These are phyloP conservation scores for Sycobia sp. DNA, from an alignment of 1,140 invertebrate genomes.

Conservation along the genomic window DNA sequence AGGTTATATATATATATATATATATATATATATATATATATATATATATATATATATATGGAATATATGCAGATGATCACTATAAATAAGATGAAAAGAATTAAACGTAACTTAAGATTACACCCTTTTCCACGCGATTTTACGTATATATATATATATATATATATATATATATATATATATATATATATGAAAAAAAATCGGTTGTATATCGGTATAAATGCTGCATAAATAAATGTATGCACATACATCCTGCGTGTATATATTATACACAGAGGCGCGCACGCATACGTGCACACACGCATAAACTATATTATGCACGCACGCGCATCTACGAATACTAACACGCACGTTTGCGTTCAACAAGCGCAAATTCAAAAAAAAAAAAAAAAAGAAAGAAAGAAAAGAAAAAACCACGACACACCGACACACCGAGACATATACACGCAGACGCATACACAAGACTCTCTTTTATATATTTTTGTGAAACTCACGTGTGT, in stretches of 20 bases:
- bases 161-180: background rate
- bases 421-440: no score
- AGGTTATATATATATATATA: conserved; percentile 45
- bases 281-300: conserved; percentile 18
- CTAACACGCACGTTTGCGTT: no score
- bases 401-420: no score
- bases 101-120: conserved; percentile 41
- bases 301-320: no score
- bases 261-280: no score
- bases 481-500: conserved; percentile 60
- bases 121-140: conserved; percentile 55
- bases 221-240: conserved; percentile 46
- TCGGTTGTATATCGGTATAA: conserved; percentile 48
- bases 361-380: no score
- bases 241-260: no score
- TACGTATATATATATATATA: conserved; percentile 36
- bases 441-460: conserved; percentile 45
- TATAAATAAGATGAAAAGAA: conserved; percentile 30
- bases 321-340: no score
- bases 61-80: conserved; percentile 34
- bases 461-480: conserved; percentile 62
- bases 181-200: conserved; percentile 11
- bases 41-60: conserved; percentile 18
- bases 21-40: conserved; percentile 26
- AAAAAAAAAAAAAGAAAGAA: no score